phyloP scores from a whole-genome alignment of 2,888 invertebrate genomes.

The Nomada lathburiana region DNA sequence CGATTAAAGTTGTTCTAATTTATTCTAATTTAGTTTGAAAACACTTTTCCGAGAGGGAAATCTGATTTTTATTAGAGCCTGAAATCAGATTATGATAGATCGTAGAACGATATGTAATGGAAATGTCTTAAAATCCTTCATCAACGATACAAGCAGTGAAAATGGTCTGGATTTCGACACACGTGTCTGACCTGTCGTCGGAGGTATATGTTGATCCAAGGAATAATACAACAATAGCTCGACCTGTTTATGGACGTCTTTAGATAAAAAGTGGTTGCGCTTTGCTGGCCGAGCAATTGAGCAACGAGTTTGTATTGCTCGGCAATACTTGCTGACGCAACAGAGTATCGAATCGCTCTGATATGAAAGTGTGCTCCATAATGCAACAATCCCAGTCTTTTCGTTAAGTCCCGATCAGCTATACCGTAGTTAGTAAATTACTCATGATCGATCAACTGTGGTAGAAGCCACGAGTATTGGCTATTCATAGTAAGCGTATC shows the following conservation, averaged over 20 bases:
- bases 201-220: not conserved
- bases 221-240: not conserved
- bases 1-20: too few relatives aligned
- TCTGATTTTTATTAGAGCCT: too few relatives aligned
- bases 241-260: not conserved
- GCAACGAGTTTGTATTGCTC: constrained; percentile 8
- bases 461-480: not conserved
- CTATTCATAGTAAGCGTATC: too few relatives aligned
- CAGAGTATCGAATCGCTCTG: constrained; percentile 28
- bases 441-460: not conserved
- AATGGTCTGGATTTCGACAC: not conserved
- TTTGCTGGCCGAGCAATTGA: constrained; percentile 9
- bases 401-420: constrained; percentile 6
- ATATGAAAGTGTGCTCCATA: not conserved
- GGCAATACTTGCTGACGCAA: constrained; percentile 29
- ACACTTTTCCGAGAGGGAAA: too few relatives aligned
- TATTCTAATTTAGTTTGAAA: too few relatives aligned
- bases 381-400: constrained; percentile 1
- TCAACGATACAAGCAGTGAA: too few relatives aligned
- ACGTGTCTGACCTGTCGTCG: not conserved
- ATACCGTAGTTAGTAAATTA: too few relatives aligned
- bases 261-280: not conserved
- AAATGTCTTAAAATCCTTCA: too few relatives aligned
- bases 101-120: too few relatives aligned
- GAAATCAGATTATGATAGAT: too few relatives aligned